phyloP scores from a whole-genome alignment of 2,797 vertebrate genomes.

The Onychomys arenicola region DNA sequence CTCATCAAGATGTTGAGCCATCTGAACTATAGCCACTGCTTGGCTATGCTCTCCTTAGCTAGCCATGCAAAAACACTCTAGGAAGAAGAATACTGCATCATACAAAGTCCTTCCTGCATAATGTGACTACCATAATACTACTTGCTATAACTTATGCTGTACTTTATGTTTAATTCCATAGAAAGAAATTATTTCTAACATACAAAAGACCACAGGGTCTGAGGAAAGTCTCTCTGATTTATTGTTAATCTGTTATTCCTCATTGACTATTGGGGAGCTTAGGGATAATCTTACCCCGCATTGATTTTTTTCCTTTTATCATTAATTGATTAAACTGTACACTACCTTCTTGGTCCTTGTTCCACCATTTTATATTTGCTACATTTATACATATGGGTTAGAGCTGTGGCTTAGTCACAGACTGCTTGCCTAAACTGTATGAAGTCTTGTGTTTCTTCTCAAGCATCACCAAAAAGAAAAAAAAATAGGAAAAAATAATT shows the following conservation, averaged over 20 bases:
- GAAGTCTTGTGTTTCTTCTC: neutral
- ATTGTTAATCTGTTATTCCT: neutral
- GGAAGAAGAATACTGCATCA: neutral
- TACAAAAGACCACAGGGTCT: neutral
- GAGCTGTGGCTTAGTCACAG: neutral
- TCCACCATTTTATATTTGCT: neutral
- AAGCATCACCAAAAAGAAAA: slow-evolving; percentile 6
- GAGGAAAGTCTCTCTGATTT: neutral
- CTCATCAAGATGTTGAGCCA: neutral
- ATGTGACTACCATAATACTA: neutral
- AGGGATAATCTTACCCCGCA: neutral
- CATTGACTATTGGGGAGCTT: neutral
- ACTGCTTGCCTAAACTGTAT: neutral
- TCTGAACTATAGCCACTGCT: neutral
- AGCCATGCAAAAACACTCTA: neutral
- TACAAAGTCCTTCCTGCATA: neutral
- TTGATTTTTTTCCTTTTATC: neutral
- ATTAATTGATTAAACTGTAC: neutral
- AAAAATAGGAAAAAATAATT: neutral
- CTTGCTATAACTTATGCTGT: neutral
- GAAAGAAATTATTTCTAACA: slow-evolving; percentile 22
- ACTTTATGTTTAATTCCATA: neutral
- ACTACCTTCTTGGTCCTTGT: neutral
- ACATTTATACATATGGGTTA: slow-evolving; percentile 3
- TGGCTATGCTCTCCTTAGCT: neutral